Evolutionary conservation across 2,888 invertebrate genomes (phyloP).

Genomic region (Caenorhabditis panamensis): DNA sequence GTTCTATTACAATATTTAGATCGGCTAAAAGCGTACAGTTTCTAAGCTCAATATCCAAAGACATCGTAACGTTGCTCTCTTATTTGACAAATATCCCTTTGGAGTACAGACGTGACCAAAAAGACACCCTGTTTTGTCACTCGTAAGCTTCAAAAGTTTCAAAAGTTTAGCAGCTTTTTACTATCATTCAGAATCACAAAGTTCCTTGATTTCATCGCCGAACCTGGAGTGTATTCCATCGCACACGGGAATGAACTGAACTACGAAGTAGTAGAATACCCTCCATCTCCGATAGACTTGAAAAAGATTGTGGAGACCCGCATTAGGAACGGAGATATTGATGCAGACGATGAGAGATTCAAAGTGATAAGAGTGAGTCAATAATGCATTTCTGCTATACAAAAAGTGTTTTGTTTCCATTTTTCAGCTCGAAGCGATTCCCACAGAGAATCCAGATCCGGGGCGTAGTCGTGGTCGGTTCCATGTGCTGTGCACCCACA

Average conservation of each 20-base stretch:
- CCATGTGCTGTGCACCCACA: background rate
- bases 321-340: background rate
- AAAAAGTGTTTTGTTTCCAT: too few species aligned
- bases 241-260: too few species aligned
- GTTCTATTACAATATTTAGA: too few species aligned
- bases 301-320: too few species aligned
- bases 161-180: background rate
- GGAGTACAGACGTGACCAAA: background rate
- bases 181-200: background rate
- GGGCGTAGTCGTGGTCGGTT: too few species aligned
- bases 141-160: background rate
- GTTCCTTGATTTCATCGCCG: background rate
- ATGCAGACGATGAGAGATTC: background rate
- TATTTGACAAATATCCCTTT: background rate
- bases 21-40: too few species aligned
- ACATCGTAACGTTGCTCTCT: background rate
- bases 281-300: too few species aligned
- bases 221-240: too few species aligned
- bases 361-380: background rate
- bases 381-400: too few species aligned
- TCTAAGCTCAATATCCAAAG: too few species aligned
- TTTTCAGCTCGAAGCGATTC: slow-evolving; percentile 7
- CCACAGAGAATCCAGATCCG: background rate
- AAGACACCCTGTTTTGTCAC: background rate
- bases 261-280: too few species aligned